Evolutionary conservation across 2,888 invertebrate genomes (phyloP).

Genomic region (Oscheius onirici): DNA sequence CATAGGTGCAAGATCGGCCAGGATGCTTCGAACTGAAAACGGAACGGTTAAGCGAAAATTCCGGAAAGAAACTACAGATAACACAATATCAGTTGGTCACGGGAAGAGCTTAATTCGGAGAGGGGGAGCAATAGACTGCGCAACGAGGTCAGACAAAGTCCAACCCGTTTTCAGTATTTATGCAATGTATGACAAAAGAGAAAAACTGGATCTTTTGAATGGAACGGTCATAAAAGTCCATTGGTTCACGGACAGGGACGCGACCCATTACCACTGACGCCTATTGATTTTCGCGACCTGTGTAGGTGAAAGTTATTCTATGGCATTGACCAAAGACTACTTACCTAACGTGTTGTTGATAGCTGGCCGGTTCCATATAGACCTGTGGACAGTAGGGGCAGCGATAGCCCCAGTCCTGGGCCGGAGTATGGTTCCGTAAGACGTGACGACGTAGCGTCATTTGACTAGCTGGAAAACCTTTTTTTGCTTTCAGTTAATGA

Average conservation of each 20-base stretch:
- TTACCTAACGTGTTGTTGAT: conserved; percentile 69
- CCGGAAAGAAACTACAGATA: neutral
- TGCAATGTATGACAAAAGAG: too few relatives aligned
- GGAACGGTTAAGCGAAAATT: neutral
- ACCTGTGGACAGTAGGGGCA: conserved; percentile 68
- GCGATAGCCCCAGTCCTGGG: conserved; percentile 67
- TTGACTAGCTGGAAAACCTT: conserved; percentile 65
- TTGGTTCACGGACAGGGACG: neutral
- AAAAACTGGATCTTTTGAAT: too few relatives aligned
- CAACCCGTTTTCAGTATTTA: neutral
- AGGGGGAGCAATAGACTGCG: too few relatives aligned
- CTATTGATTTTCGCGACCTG: conserved; percentile 10
- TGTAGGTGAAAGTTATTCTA: neutral
- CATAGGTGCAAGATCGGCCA: conserved; percentile 67
- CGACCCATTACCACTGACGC: conserved; percentile 20
- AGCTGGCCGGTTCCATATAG: conserved; percentile 70
- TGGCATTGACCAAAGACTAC: conserved; percentile 20
- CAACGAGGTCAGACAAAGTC: neutral
- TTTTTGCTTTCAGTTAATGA: too few relatives aligned
- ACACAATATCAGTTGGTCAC: neutral
- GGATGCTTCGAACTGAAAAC: conserved; percentile 61
- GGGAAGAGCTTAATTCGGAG: neutral
- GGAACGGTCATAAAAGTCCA: too few relatives aligned
- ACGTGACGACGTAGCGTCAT: conserved; percentile 70
- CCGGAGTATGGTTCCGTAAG: conserved; percentile 66